These are phyloP conservation scores for Ganaspis sp. DNA, from an alignment of 1,140 invertebrate genomes.

Conservation along the genomic window DNA sequence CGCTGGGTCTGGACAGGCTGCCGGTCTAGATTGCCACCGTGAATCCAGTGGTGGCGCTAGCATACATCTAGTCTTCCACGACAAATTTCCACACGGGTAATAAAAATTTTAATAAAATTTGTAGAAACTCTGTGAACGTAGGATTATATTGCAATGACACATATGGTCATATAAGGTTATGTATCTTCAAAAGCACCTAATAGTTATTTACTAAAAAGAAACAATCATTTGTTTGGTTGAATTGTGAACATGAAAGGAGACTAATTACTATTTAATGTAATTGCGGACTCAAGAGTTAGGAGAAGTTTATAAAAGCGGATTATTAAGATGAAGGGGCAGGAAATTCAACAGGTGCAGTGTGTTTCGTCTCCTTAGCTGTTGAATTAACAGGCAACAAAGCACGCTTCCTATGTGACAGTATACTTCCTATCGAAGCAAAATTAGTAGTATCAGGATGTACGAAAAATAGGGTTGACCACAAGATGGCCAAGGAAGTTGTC, in stretches of 20 bases:
- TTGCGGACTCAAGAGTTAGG: neutral
- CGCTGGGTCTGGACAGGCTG: too few relatives aligned
- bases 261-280: neutral
- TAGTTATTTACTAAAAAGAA: neutral
- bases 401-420: constrained; percentile 7
- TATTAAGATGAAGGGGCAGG: neutral
- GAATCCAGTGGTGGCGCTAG: too few relatives aligned
- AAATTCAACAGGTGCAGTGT: constrained; percentile 7
- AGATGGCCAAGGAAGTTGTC: constrained; percentile 20
- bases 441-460: constrained; percentile 18
- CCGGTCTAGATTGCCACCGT: too few relatives aligned
- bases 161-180: too few relatives aligned
- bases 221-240: neutral
- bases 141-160: too few relatives aligned
- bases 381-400: constrained; percentile 25
- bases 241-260: neutral
- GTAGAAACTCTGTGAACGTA: too few relatives aligned
- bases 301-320: neutral
- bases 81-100: too few relatives aligned
- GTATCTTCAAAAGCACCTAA: too few relatives aligned
- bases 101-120: too few relatives aligned
- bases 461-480: constrained; percentile 14
- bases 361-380: neutral
- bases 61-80: too few relatives aligned
- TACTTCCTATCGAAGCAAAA: constrained; percentile 16